Percentiles rank a stretch among this genome's conserved stretches.
phyloP scores from a whole-genome alignment of 2,113 vertebrate genomes.

The Hipposideros armiger region DNA sequence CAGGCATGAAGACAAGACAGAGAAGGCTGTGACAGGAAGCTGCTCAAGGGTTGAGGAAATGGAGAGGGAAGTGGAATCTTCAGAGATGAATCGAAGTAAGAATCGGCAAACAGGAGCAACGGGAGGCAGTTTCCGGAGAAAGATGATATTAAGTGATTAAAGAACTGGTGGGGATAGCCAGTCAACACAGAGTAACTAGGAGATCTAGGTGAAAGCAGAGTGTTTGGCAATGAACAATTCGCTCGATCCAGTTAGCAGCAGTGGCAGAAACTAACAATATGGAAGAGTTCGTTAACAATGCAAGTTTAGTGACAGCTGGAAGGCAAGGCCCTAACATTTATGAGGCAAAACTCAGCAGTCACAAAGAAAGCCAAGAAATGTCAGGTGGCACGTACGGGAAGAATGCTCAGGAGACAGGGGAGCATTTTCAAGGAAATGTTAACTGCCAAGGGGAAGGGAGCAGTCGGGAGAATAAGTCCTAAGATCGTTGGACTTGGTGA shows the following conservation, averaged over 20 bases:
- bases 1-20: neutral
- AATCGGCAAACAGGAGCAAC: neutral
- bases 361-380: neutral
- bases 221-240: too few relatives aligned
- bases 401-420: neutral
- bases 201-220: neutral
- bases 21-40: neutral
- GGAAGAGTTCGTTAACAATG: neutral
- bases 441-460: neutral
- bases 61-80: neutral
- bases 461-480: neutral
- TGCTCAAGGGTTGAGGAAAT: neutral
- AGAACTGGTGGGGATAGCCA: too few relatives aligned
- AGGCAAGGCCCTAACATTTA: neutral
- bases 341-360: neutral
- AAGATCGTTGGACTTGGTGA: neutral
- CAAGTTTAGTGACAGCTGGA: neutral
- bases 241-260: neutral
- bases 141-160: too few relatives aligned
- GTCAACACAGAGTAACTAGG: neutral
- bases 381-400: neutral
- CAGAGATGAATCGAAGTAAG: neutral
- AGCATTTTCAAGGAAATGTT: neutral
- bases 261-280: neutral
- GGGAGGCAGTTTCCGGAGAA: neutral